These are phyloP conservation scores for Anseranas semipalmata DNA, from an alignment of 2,113 vertebrate species.

Conservation along the genomic window DNA sequence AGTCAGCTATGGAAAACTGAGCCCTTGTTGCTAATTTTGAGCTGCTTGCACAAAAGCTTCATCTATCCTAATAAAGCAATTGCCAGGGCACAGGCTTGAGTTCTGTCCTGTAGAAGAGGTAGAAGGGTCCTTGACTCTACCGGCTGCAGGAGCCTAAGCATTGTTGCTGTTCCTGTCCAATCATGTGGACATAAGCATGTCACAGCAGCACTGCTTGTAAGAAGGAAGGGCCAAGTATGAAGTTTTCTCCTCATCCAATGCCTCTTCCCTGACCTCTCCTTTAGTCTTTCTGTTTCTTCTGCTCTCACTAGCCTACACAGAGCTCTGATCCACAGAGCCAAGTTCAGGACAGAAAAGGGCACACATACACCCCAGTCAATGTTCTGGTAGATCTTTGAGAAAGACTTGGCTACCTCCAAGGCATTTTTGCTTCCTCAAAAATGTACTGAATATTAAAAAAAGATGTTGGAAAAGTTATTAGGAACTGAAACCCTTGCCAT, in stretches of 20 bases:
- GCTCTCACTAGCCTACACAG: rapidly evolving
- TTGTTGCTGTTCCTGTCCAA: neutral
- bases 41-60: neutral
- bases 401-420: neutral
- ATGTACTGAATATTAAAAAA: neutral
- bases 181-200: rapidly evolving
- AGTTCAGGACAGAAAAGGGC: neutral
- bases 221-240: neutral
- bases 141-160: rapidly evolving
- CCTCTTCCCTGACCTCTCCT: neutral
- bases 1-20: neutral
- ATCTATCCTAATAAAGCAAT: neutral
- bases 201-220: neutral
- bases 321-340: rapidly evolving
- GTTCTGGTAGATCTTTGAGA: rapidly evolving
- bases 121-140: neutral
- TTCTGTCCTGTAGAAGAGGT: neutral
- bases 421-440: neutral
- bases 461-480: neutral
- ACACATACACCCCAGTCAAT: rapidly evolving
- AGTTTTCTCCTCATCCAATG: neutral
- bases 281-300: neutral
- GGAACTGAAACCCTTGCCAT: neutral
- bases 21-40: neutral
- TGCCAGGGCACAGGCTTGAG: neutral